phyloP scores from a whole-genome alignment of 2,113 vertebrate genomes.

The Aleadryas rufinucha region DNA sequence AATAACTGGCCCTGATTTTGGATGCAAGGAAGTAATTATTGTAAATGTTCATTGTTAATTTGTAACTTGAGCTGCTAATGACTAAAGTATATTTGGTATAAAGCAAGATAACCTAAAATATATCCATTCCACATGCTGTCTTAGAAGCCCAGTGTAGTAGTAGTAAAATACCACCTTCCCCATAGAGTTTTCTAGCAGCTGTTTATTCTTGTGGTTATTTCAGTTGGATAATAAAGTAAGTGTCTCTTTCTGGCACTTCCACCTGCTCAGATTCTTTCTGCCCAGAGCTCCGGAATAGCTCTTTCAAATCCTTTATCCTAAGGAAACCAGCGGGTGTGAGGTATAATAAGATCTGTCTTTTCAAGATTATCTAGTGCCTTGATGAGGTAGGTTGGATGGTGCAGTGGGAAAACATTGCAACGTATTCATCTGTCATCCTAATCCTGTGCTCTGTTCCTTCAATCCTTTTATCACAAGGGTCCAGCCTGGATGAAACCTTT shows the following conservation, averaged over 20 bases:
- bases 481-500: slow-evolving; percentile 54
- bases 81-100: background rate
- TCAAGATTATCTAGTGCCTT: slow-evolving; percentile 15
- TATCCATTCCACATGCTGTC: background rate
- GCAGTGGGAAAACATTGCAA: slow-evolving; percentile 21
- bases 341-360: slow-evolving; percentile 30
- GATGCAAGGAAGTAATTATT: background rate
- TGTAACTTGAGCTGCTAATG: background rate
- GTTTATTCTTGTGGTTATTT: slow-evolving; percentile 27
- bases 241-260: background rate
- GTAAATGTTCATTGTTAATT: background rate
- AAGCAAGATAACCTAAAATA: slow-evolving; percentile 1
- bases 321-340: background rate
- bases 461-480: slow-evolving; percentile 54
- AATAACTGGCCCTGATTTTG: background rate
- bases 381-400: slow-evolving; percentile 39
- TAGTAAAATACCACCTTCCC: background rate
- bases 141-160: background rate
- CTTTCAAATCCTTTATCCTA: slow-evolving; percentile 46
- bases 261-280: slow-evolving; percentile 45
- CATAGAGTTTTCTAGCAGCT: background rate
- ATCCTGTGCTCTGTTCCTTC: slow-evolving; percentile 44
- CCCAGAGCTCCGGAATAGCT: background rate
- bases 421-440: slow-evolving; percentile 24
- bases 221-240: slow-evolving; percentile 7